Evolutionary conservation across 1,140 invertebrate species (phyloP).

Genomic region (Leucophenga varia): DNA sequence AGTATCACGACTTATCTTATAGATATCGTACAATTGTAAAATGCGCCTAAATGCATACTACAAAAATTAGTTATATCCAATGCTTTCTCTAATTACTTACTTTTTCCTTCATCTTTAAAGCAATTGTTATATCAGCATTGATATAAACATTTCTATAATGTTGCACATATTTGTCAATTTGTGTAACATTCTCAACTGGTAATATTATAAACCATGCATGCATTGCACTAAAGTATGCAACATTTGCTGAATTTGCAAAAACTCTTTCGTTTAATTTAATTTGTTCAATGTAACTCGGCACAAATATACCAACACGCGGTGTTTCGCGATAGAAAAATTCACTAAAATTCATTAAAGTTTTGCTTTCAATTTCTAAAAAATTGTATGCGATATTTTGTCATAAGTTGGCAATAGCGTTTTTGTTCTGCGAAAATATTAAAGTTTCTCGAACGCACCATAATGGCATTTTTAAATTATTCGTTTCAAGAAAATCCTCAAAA

Average conservation of each 20-base stretch:
- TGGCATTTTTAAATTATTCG: slow-evolving; percentile 30
- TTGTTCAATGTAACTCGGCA: slow-evolving; percentile 6
- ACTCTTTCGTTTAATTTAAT: too few species aligned
- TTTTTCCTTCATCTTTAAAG: slow-evolving; percentile 3
- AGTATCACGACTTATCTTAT: slow-evolving; percentile 20
- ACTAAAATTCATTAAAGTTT: slow-evolving; percentile 21
- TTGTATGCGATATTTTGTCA: slow-evolving; percentile 38
- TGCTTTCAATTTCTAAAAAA: slow-evolving; percentile 24
- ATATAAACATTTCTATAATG: slow-evolving; percentile 24
- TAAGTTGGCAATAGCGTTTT: slow-evolving; percentile 27
- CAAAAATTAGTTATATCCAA: neutral
- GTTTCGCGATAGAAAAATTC: slow-evolving; percentile 32
- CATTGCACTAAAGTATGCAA: slow-evolving; percentile 35
- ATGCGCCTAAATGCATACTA: slow-evolving; percentile 5
- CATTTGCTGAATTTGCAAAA: slow-evolving; percentile 11
- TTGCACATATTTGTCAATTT: slow-evolving; percentile 3
- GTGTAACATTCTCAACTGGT: slow-evolving; percentile 11
- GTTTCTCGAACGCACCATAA: slow-evolving; percentile 16
- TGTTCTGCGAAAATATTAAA: slow-evolving; percentile 7
- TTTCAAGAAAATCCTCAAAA: slow-evolving; percentile 37
- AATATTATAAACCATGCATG: slow-evolving; percentile 31
- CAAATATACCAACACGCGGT: slow-evolving; percentile 24
- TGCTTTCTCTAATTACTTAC: slow-evolving; percentile 7
- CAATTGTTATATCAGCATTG: slow-evolving; percentile 42
- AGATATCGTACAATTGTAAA: slow-evolving; percentile 38